Evolutionary conservation across 2,797 vertebrate species (phyloP), one percentile per base, ranked within the genome.

Genomic region (Tokudaia tokunoshimensis): DNA sequence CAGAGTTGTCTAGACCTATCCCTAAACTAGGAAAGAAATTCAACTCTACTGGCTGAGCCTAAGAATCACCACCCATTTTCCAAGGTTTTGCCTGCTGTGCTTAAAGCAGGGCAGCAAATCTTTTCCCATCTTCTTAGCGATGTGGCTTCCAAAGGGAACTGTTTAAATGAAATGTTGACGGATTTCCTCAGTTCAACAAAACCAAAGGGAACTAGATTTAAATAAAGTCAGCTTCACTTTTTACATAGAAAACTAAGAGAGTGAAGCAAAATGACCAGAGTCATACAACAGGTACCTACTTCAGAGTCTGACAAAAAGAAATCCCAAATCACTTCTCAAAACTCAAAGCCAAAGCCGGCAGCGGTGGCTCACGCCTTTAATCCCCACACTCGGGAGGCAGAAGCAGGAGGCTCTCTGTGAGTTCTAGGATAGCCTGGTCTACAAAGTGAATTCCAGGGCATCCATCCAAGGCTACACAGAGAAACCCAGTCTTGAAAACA

Each of bases 151-250:
- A 44, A 75, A 37, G 8, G 17, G 22, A 34, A 52, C 2, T 59
- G 17, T 88, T 88, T 80, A 76, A 84, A 61, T 9, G n/a, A 63
- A 61, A 85, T 85, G 65, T 15, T 41, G 70, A 96, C 63, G 15
- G 20, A 26, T 44, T 31, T 92, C 76, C 19, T 89, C 2, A 0
- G 9, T 31, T 89, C 94, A 93, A 93, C 13, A 6, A 81, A 89
- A 83, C 13, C n/a, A 52, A 81, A 75, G 57, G 6, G 74, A 82
- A 63, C 0, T n/a, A 41, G 37, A 94, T 87, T 75, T 93, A 89
- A 84, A 85, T 44, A 93, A 78, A 95, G 57, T 50, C 50, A 55
- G 87, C 67, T 86, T 93, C 22, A 78, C 52, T 92, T 88, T 90
- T 91, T 44, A 80, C 31, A 47, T 14, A 41, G 67, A 90, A 96